Conservation (phyloP, 1,140 invertebrate genomes). For the Pseudachorutes palmiensis region DNA sequence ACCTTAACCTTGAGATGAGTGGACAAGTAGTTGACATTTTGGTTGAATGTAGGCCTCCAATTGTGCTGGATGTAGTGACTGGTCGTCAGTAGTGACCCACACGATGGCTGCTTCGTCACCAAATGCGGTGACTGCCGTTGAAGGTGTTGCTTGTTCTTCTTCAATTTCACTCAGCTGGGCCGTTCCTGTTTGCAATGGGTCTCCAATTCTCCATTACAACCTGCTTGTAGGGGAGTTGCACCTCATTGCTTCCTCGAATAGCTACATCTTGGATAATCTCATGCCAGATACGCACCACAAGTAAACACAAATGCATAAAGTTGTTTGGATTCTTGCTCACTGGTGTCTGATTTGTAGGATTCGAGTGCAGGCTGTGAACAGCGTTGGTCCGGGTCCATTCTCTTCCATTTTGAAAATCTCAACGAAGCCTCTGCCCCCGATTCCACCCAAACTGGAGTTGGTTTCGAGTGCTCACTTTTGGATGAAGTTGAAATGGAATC, state of each 20-base stretch:
- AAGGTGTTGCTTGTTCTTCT: constrained; percentile 54
- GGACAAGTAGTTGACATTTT: too few relatives aligned
- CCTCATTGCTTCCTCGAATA: constrained; percentile 23
- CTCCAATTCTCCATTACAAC: constrained; percentile 63
- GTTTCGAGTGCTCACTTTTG: constrained; percentile 63
- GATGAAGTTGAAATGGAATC: constrained; percentile 74
- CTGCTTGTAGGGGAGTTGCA: constrained; percentile 53
- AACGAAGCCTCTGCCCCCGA: constrained; percentile 66
- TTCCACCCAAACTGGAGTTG: constrained; percentile 64
- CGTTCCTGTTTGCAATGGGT: constrained; percentile 60
- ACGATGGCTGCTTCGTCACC: constrained; percentile 65
- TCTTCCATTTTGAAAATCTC: constrained; percentile 59
- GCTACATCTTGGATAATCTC: constrained; percentile 45
- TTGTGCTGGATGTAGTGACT: constrained; percentile 61
- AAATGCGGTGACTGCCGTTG: constrained; percentile 54
- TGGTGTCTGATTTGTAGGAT: constrained; percentile 54
- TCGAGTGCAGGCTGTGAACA: constrained; percentile 69
- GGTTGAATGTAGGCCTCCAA: constrained; percentile 55
- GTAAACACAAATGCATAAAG: constrained; percentile 39
- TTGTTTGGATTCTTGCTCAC: constrained; percentile 24
- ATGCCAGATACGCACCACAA: constrained; percentile 51
- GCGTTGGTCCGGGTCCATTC: constrained; percentile 53
- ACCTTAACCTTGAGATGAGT: too few relatives aligned
- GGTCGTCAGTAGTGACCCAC: constrained; percentile 56
- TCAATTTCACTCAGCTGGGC: constrained; percentile 62